Evolutionary conservation across 2,113 vertebrate genomes (phyloP).

Genomic region (Paracanthobrama guichenoti): DNA sequence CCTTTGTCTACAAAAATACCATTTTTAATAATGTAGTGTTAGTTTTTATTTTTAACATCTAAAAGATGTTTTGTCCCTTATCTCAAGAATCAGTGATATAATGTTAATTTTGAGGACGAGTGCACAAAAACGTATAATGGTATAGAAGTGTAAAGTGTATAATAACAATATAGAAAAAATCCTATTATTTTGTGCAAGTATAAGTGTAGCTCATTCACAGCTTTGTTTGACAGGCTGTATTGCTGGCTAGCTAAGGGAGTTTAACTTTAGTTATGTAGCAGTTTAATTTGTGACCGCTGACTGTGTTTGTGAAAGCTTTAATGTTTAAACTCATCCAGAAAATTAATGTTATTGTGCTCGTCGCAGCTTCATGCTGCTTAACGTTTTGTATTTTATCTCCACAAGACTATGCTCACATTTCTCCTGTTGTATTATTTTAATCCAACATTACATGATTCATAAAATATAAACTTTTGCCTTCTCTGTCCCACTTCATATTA

Average conservation of each 20-base stretch:
- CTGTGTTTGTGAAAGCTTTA: constrained; percentile 1
- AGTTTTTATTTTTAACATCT: no score
- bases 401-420: neutral
- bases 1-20: no score
- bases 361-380: neutral
- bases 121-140: neutral
- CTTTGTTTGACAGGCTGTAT: neutral
- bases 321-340: constrained; percentile 11
- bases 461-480: neutral
- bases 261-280: neutral
- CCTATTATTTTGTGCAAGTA: neutral
- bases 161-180: neutral
- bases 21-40: no score
- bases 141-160: no score
- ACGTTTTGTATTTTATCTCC: constrained; percentile 23
- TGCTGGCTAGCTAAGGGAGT: neutral
- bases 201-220: neutral
- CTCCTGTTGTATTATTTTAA: constrained; percentile 5
- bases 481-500: neutral
- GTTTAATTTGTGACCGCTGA: neutral
- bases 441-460: neutral
- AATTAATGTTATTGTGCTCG: neutral
- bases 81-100: no score
- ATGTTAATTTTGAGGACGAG: neutral
- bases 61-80: no score